A percentile compares a stretch with the other conserved stretches of the same genome.
phyloP scores from a whole-genome alignment of 2,113 vertebrate species.

The Azemiops feae region DNA sequence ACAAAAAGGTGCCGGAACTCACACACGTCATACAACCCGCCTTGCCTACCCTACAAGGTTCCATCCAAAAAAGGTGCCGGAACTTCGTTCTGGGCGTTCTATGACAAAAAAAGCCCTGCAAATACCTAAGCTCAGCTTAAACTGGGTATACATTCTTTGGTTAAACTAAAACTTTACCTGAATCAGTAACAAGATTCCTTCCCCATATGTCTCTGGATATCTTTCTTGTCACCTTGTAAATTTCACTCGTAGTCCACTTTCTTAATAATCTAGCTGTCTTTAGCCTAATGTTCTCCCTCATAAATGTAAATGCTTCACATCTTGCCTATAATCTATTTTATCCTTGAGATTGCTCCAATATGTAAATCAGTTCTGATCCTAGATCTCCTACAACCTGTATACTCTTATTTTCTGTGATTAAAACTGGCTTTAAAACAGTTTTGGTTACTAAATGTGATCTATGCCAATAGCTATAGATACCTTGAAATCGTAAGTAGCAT shows the following conservation, averaged over 20 bases:
- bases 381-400: neutral
- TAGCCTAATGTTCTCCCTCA: neutral
- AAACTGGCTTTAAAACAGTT: neutral
- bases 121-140: neutral
- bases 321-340: neutral
- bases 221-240: neutral
- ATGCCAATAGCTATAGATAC: slow-evolving; percentile 57
- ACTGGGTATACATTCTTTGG: neutral
- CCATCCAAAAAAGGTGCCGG: too few relatives aligned
- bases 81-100: too few relatives aligned
- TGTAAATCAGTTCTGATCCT: too few relatives aligned
- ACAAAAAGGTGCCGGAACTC: too few relatives aligned
- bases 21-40: too few relatives aligned
- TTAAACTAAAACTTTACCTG: neutral
- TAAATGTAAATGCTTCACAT: neutral
- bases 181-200: neutral
- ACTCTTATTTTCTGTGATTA: neutral
- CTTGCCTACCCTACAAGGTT: too few relatives aligned
- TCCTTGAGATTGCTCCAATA: neutral
- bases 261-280: neutral
- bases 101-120: too few relatives aligned
- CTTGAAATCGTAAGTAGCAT: slow-evolving; percentile 99
- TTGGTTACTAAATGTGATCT: accelerated
- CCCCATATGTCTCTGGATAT: neutral
- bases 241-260: neutral